Base-by-base conservation (phyloP, 2,888 invertebrate species). In the Caenorhabditis sp. region DNA sequence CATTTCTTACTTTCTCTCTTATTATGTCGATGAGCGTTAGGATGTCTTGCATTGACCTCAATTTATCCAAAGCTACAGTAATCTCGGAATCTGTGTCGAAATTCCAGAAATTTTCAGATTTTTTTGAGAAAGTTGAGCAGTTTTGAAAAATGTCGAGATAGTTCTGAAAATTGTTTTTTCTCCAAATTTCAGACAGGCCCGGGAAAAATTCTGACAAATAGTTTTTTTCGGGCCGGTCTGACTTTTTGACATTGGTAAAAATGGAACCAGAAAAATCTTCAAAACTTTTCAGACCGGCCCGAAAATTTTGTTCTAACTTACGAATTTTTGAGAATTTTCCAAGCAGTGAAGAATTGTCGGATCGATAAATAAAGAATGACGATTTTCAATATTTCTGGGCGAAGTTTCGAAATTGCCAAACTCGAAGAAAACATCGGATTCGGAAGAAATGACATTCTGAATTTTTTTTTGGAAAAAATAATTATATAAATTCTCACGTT, bases 291-390 rank as follows among this genome's bases (percentile, higher is more conserved):
- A 21, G n/a, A n/a, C n/a, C n/a, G n/a, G n/a, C n/a, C n/a, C n/a
- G n/a, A n/a, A n/a, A n/a, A n/a, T n/a, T n/a, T n/a, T n/a, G n/a
- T n/a, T n/a, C n/a, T n/a, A n/a, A 51, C 19, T 19, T 51, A 51
- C 51, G 8, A 23, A 23, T 21, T 6, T 8, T 23, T 51, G 6
- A 6, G n/a, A 26, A 19, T 37, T 43, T 8, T 49, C 37, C 23
- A 59, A 17, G 6, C 21, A 21, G 23, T 59, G 49, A 4, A 59
- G n/a, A 43, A 59, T 26, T 2, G 24, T n/a, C 26, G 59, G 59
- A 59, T 59, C 24, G n/a, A 59, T 8, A 59, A 59, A 59, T 37
- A 59, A 3, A 21, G 59, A 59, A 43, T 59, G 59, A 21, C 24
- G 37, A 8, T 17, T 43, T 43, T 49, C 5, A 19, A 58, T 58